Percentiles rank a stretch among this genome's conserved stretches.
phyloP scores from a whole-genome alignment of 2,888 invertebrate genomes.

The Rugalucina vietnamica region DNA sequence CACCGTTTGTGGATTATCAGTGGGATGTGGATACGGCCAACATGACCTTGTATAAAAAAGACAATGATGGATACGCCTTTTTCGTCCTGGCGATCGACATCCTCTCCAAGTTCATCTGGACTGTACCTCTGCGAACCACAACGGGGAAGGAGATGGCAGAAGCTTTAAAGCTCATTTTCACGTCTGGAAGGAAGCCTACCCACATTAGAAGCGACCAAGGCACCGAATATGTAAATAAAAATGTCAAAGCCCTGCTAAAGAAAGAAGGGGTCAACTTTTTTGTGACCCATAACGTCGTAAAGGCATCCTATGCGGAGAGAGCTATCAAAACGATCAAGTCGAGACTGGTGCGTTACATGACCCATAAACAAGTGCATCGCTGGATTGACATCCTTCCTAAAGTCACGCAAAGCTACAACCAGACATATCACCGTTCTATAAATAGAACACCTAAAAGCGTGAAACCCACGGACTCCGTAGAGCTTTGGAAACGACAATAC shows the following conservation, averaged over 20 bases:
- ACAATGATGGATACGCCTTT: conserved; percentile 44
- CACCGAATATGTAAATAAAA: conserved; percentile 39
- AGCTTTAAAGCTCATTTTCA: conserved; percentile 32
- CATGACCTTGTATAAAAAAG: conserved; percentile 36
- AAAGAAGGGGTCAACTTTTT: conserved; percentile 30
- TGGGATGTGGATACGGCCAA: conserved; percentile 50
- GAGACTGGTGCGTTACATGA: conserved; percentile 41
- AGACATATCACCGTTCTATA: conserved; percentile 47
- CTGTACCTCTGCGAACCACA: conserved; percentile 22
- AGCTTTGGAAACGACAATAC: conserved; percentile 41
- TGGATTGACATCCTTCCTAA: conserved; percentile 46
- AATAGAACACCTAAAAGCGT: conserved; percentile 43
- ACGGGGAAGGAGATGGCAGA: conserved; percentile 44
- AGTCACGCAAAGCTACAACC: conserved; percentile 45
- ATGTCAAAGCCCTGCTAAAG: conserved; percentile 28
- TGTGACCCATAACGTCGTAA: conserved; percentile 42
- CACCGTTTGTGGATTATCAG: conserved; percentile 50
- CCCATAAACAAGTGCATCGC: conserved; percentile 29
- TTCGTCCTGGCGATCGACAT: conserved; percentile 40
- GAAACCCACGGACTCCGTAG: conserved; percentile 27
- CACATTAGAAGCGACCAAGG: conserved; percentile 35
- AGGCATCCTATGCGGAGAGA: conserved; percentile 48
- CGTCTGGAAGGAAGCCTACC: conserved; percentile 11
- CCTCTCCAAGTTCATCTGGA: conserved; percentile 40
- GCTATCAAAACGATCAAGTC: conserved; percentile 52